Conservation (phyloP, 2,888 invertebrate genomes). For the Resseliella maxima region DNA sequence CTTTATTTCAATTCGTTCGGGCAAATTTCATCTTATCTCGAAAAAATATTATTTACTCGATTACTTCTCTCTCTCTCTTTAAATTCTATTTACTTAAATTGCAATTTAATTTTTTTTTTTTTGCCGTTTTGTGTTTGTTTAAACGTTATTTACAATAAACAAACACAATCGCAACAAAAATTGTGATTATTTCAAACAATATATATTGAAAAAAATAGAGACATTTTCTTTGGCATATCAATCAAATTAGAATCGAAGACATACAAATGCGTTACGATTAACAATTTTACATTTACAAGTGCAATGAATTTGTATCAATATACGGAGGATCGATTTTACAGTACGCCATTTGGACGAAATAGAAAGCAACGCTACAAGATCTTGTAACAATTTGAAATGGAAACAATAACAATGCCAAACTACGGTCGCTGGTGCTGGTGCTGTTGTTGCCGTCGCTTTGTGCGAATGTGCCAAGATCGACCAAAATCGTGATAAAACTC, state of each 20-base stretch:
- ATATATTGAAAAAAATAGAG: not conserved
- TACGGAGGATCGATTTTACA: not conserved
- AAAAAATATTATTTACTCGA: not conserved
- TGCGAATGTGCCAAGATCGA: not conserved
- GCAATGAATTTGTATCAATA: not conserved
- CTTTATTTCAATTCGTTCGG: slow-evolving; percentile 10
- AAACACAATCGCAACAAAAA: not conserved
- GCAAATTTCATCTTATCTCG: slow-evolving; percentile 12
- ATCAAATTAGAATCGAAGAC: slow-evolving; percentile 27
- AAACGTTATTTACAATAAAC: not conserved
- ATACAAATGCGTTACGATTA: slow-evolving; percentile 6
- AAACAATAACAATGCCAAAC: not conserved
- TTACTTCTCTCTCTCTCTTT: not conserved
- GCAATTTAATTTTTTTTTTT: not conserved
- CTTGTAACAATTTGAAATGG: slow-evolving; percentile 26
- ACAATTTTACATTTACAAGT: not conserved
- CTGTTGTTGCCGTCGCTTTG: not conserved
- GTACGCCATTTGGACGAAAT: slow-evolving; percentile 18
- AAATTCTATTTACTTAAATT: not conserved
- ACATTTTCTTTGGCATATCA: slow-evolving; percentile 7
- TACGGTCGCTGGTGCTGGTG: not conserved
- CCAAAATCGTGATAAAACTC: slow-evolving; percentile 35
- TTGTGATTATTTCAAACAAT: not conserved
- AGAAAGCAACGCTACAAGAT: slow-evolving; percentile 31
- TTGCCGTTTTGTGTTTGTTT: not conserved